Evolutionary conservation across 1,140 invertebrate species (phyloP), one percentile per base, ranked within the genome.

Genomic region (Eumeta japonica): DNA sequence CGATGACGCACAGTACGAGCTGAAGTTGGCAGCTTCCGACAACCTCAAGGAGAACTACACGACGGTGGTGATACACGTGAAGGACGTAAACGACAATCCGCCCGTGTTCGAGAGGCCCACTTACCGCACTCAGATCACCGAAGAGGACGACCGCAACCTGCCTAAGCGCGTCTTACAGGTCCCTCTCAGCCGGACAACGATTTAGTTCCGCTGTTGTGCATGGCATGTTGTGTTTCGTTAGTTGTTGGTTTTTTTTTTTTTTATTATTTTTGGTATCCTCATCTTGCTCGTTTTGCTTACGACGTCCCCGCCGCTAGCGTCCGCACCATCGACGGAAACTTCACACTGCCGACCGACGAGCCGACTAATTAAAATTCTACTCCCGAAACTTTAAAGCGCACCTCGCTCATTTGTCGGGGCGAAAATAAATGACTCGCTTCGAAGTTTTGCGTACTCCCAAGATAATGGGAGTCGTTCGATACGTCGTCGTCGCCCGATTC

Each of bases 11-110:
- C 77, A 95, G 92, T 96, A 94, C 77, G 92, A 94, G 79, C 80
- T 95, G 57, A 86, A 89, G 60, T 75, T 95, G 72, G 91, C 92
- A 17, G 92, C 92, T 11, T 95, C 92, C 28, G 93, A 96, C 77
- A 95, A 94, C 80, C 79, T 95, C 54, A 94, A 94, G 77, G 92
- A 96, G 75, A 96, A 96, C 81, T 90, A 92, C 76, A 95, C 93
- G 3, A 93, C 87, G 4, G 92, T 96, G 20, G 90, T 96, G 49
- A 95, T 96, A 55, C 90, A 94, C 73, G 91, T 96, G 44, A 94
- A 94, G 77, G 92, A 94, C 61, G 91, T 94, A 32, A 96, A 96
- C 71, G 92, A 95, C 75, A 89, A 89, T 71, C 80, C 80, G 11
- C 73, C 73, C 3, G 72, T 77, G 39, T 96, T 95, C 72, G 92